Base-by-base conservation (phyloP, 2,888 invertebrate species). In the Standfussiana lucernea region DNA sequence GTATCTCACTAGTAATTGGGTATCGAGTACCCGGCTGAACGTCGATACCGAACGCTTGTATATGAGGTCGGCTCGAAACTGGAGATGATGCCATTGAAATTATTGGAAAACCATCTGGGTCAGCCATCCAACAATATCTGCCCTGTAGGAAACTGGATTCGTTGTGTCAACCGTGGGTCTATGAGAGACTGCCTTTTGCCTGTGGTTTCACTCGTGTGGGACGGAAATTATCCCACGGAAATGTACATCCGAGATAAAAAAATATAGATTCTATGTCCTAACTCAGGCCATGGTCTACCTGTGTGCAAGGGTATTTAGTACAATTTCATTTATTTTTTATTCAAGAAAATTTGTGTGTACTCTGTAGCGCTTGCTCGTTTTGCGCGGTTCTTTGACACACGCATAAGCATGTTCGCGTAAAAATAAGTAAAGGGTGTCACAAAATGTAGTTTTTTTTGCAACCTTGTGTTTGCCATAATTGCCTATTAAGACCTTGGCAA, bases 21-120 rank as follows among this genome's bases (percentile, higher is more conserved):
- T 56, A 72, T 75, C 45, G 47, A 53, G 47, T 59, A 65, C 35
- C 65, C 24, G 56, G 59, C 28, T 3, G 18, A 18, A 59, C 59
- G 32, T 18, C 3, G 18, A 18, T 76, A 80, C 75, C 32, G 69
- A 76, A 18, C n/a, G 24, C 28, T 56, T 15, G 28, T 70, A 50
- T 24, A 69, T 13, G 50, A 32, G 65, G 61, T 66, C 59, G 67
- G n/a, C 21, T 35, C 47, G 61, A 50, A 67, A 71, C 71, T 32
- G 15, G 77, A 82, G 77, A 70, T 65, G 70, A 66, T 47, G 21
- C n/a, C 15, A 70, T 71, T 77, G 42, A 75, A 37, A 21, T 45
- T 71, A 80, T 77, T 28, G 67, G 82, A 67, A 80, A 80, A 71
- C 82, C 40, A 77, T 71, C 32, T 32, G 37, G 13, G 24, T 32